phyloP scores from a whole-genome alignment of 2,113 vertebrate species.

The Gracilinanus agilis region DNA sequence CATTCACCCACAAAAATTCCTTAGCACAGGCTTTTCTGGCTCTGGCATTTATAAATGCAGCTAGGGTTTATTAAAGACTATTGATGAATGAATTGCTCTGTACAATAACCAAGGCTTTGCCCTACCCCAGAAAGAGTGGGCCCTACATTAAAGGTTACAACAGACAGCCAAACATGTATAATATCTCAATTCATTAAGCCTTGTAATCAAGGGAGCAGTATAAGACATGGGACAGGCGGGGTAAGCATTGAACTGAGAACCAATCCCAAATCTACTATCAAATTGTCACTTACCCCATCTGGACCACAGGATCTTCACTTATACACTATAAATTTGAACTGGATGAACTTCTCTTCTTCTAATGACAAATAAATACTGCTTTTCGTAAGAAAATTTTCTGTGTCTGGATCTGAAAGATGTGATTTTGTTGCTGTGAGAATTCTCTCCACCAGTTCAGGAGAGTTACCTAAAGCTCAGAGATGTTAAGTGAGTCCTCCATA shows the following conservation, averaged over 20 bases:
- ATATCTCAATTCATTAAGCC: neutral
- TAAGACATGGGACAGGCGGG: neutral
- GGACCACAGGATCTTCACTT: neutral
- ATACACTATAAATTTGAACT: neutral
- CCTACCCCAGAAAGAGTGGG: conserved; percentile 15
- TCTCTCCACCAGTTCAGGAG: neutral
- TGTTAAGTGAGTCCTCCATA: neutral
- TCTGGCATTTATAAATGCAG: conserved; percentile 22
- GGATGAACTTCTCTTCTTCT: neutral
- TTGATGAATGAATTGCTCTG: neutral
- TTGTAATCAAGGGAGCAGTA: neutral
- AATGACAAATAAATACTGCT: conserved; percentile 36
- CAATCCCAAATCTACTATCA: neutral
- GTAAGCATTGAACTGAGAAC: neutral
- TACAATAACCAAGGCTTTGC: neutral
- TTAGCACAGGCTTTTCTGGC: conserved; percentile 30
- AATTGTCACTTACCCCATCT: neutral
- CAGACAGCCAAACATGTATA: neutral
- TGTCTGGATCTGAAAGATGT: neutral
- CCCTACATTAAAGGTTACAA: neutral
- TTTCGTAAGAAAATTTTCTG: neutral
- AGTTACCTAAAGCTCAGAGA: neutral
- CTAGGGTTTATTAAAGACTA: neutral
- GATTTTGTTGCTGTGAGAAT: neutral
- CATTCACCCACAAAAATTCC: conserved; percentile 20